Conservation (phyloP, 64 coral and sea anemone species). For the Stichodactyla mertensii region DNA sequence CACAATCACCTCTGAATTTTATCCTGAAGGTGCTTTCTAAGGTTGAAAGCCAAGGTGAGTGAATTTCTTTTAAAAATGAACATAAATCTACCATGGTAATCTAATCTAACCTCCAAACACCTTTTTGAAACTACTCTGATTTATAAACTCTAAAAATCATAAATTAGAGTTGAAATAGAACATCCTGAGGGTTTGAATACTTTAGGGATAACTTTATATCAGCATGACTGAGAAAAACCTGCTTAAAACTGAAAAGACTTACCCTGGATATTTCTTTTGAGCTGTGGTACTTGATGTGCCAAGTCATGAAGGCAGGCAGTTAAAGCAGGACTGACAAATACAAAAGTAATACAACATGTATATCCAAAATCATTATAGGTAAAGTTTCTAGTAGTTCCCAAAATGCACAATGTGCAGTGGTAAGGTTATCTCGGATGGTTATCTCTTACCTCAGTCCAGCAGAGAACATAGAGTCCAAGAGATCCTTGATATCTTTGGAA, state of each 20-base stretch:
- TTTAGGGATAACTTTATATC: too few species aligned
- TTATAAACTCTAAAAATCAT: too few species aligned
- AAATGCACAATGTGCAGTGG: not conserved
- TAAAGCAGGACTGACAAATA: conserved; percentile 64
- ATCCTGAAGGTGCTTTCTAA: too few species aligned
- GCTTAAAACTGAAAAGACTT: not conserved
- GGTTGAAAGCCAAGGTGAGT: too few species aligned
- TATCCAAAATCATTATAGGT: not conserved
- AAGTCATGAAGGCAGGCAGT: conserved; percentile 95
- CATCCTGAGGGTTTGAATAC: not conserved
- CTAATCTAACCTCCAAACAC: too few species aligned
- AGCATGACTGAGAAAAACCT: not conserved
- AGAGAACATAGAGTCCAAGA: conserved; percentile 90
- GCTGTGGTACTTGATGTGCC: conserved; percentile 77
- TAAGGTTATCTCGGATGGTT: too few species aligned
- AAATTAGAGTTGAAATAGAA: not conserved
- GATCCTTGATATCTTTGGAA: conserved; percentile 90
- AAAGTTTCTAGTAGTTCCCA: too few species aligned
- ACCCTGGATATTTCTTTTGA: conserved; percentile 96
- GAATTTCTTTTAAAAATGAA: too few species aligned
- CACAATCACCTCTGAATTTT: too few species aligned
- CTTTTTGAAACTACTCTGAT: too few species aligned
- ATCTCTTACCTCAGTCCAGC: conserved; percentile 71
- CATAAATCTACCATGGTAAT: too few species aligned
- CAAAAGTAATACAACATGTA: not conserved